phyloP scores from a whole-genome alignment of 2,113 vertebrate genomes.

The Pyrgilauda ruficollis region DNA sequence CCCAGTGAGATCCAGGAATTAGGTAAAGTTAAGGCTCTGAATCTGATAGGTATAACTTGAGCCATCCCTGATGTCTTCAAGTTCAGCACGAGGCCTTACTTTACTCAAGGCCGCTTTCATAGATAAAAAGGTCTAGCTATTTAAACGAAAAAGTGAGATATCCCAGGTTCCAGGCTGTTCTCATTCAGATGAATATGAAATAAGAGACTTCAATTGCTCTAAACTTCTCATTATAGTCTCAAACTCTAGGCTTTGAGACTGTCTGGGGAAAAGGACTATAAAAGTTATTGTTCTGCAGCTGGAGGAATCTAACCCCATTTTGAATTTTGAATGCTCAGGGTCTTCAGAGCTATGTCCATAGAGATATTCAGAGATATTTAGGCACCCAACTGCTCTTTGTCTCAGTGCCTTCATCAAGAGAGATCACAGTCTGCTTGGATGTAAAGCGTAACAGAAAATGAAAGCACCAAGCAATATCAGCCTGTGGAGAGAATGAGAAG shows the following conservation, averaged over 20 bases:
- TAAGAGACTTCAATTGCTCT: conserved; percentile 1
- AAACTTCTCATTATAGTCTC: conserved; percentile 25
- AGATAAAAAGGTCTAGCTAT: not conserved
- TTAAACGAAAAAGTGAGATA: not conserved
- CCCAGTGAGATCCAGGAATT: not conserved
- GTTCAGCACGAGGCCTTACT: not conserved
- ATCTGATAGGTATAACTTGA: not conserved
- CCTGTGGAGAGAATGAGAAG: not conserved
- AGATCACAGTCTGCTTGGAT: not conserved
- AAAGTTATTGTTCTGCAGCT: conserved; percentile 17
- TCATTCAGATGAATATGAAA: conserved; percentile 8
- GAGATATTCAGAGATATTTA: conserved; percentile 31
- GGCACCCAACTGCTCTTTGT: conserved; percentile 23
- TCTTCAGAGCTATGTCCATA: not conserved
- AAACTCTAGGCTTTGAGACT: conserved; percentile 15
- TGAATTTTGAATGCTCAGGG: not conserved
- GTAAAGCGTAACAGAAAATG: not conserved
- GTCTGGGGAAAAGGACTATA: conserved; percentile 12
- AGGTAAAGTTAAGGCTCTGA: not conserved
- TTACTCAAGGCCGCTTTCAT: not conserved
- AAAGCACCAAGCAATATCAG: not conserved
- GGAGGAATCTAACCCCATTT: conserved; percentile 29
- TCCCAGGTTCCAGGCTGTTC: not conserved
- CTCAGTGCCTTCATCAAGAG: conserved; percentile 15
- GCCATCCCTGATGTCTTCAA: not conserved